Evolutionary conservation across 1,140 invertebrate genomes (phyloP), one percentile per base, ranked within the genome.

Genomic region (Eurosta solidaginis): DNA sequence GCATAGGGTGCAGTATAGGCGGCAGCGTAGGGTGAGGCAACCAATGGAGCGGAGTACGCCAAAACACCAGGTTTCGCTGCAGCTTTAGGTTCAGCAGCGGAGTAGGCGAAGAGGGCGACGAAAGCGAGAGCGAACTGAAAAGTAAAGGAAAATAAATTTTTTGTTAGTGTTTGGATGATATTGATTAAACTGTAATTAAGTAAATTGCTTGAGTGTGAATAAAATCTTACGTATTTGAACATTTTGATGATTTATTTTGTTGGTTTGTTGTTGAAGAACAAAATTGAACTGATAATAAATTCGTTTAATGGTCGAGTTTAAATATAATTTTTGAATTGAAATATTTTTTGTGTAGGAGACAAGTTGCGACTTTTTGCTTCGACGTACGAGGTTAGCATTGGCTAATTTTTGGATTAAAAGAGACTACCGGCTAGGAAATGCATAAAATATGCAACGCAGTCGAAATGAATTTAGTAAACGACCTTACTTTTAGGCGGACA

Each of bases 161-260:
- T 14, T 47, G n/a, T n/a, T n/a, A n/a, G n/a, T n/a, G n/a, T n/a
- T n/a, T n/a, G n/a, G n/a, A n/a, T n/a, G n/a, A n/a, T n/a, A n/a
- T n/a, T n/a, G n/a, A n/a, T n/a, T n/a, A n/a, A n/a, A n/a, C n/a
- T n/a, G 14, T 29, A 47, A 3, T 29, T 42, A 3, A 6, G 42
- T 27, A 6, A 54, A 20, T 54, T 25, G 10, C 10, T 54, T 54
- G 22, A 27, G 10, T 54, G 27, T 54, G n/a, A 17, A 17, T 49
- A 7, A 2, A 25, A 27, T 22, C 85, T 86, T 83, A 86, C 85
- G 82, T 86, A 86, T 82, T 86, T 86, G 81, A 85, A 86, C 85
- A 86, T 86, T 77, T 86, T 86, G 84, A 59, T 36, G 17, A 12
- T n/a, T 29, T 77, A 29, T 17, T 68, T 40, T 12, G 1, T 14